phyloP scores from a whole-genome alignment of 2,113 vertebrate species.

The Uropsilus gracilis region DNA sequence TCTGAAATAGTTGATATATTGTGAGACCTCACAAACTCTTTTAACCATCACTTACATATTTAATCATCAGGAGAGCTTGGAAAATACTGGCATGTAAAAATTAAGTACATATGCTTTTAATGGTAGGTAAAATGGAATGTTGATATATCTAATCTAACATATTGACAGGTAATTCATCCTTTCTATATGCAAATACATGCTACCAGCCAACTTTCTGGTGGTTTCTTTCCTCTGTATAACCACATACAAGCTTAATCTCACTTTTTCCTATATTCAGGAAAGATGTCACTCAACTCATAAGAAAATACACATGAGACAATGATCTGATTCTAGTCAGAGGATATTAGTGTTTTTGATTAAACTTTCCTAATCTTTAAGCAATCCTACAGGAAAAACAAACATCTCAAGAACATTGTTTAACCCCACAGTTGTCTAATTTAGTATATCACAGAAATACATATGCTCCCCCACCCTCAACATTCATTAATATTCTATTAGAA shows the following conservation, averaged over 20 bases:
- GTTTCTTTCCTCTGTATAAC: neutral
- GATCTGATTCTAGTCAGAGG: neutral
- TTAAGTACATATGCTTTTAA: neutral
- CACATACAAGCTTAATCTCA: neutral
- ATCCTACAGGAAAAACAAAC: neutral
- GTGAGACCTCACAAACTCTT: neutral
- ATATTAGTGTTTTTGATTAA: neutral
- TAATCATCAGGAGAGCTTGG: neutral
- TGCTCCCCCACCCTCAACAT: neutral
- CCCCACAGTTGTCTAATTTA: neutral
- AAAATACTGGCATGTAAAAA: neutral
- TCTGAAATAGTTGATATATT: neutral
- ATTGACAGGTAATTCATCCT: neutral
- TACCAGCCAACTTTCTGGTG: neutral
- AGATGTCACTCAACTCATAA: neutral
- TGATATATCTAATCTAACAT: neutral
- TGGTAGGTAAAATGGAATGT: neutral
- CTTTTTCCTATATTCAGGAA: neutral
- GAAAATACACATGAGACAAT: neutral
- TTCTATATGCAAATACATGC: neutral
- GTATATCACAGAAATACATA: neutral
- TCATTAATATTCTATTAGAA: neutral
- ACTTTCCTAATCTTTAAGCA: neutral
- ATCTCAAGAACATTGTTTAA: neutral
- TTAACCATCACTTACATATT: neutral